These are phyloP conservation scores for Aeoliscus strigatus DNA, from an alignment of 2,797 vertebrate species.

Conservation along the genomic window DNA sequence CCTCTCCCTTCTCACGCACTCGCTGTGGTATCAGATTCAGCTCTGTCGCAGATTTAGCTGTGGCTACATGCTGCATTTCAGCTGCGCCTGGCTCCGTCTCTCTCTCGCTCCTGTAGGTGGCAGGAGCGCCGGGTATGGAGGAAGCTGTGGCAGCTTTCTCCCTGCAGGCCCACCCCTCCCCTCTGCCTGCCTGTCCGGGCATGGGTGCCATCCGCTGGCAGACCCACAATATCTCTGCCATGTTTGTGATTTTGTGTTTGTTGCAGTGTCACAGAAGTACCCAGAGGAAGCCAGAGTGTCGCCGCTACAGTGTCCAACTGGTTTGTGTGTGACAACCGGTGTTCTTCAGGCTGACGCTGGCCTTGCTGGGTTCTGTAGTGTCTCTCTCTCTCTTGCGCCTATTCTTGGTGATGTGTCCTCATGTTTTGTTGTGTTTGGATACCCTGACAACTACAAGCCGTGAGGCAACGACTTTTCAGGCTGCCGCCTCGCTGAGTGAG, in stretches of 20 bases:
- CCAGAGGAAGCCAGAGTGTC: slow-evolving; percentile 16
- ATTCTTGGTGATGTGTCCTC: slow-evolving; percentile 73
- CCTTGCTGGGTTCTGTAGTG: slow-evolving; percentile 37
- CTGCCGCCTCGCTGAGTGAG: slow-evolving; percentile 53
- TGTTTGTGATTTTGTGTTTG: slow-evolving; percentile 29
- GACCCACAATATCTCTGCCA: slow-evolving; percentile 42
- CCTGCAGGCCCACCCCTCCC: slow-evolving; percentile 43
- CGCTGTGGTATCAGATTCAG: slow-evolving; percentile 45
- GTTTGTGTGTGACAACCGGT: slow-evolving; percentile 17
- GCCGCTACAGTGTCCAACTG: slow-evolving; percentile 32
- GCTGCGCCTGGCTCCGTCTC: slow-evolving; percentile 37
- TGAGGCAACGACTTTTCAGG: slow-evolving; percentile 56
- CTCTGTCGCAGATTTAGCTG: slow-evolving; percentile 62
- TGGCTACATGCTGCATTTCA: slow-evolving; percentile 48
- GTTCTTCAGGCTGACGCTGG: slow-evolving; percentile 34
- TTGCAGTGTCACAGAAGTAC: slow-evolving; percentile 31
- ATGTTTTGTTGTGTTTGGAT: slow-evolving; percentile 73
- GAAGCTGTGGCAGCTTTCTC: slow-evolving; percentile 52
- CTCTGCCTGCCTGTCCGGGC: slow-evolving; percentile 48
- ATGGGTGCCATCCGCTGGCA: slow-evolving; percentile 55
- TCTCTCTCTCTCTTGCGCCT: slow-evolving; percentile 54
- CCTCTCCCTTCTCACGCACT: slow-evolving; percentile 27
- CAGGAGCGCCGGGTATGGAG: slow-evolving; percentile 43
- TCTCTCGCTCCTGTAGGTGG: slow-evolving; percentile 53
- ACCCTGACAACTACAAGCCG: slow-evolving; percentile 71